Percentiles rank a stretch among this genome's conserved stretches.
Evolutionary conservation across 2,797 vertebrate species (phyloP).

Genomic region (Lithobates pipiens): DNA sequence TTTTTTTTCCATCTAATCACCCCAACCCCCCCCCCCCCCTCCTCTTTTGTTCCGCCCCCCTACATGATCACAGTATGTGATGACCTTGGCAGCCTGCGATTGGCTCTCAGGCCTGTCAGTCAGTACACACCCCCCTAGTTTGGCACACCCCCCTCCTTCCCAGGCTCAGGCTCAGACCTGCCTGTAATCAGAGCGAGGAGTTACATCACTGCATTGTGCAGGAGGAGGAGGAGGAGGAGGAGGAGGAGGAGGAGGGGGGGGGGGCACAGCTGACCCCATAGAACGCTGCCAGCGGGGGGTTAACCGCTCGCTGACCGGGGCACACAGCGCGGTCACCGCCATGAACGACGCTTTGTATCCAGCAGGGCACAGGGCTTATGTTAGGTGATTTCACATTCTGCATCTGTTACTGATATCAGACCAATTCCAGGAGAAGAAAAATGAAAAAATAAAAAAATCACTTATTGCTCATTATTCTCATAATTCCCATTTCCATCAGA

Average conservation of each 20-base stretch:
- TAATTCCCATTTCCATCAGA: too few relatives aligned
- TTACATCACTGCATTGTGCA: conserved; percentile 49
- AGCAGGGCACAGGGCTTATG: not conserved
- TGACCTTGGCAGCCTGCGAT: conserved; percentile 11
- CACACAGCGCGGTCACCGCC: not conserved
- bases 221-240: too few relatives aligned
- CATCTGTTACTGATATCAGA: not conserved
- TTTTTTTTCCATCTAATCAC: conserved; percentile 9
- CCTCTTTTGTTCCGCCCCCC: not conserved
- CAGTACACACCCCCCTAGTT: conserved; percentile 32
- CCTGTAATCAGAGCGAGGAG: conserved; percentile 16
- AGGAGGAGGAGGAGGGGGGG: too few relatives aligned
- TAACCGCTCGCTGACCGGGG: not conserved
- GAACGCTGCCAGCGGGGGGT: not conserved
- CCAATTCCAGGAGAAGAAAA: too few relatives aligned
- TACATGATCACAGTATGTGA: conserved; percentile 7
- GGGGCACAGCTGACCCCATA: conserved; percentile 10
- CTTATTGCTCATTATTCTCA: too few relatives aligned
- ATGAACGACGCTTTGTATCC: not conserved
- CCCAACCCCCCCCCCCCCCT: not conserved
- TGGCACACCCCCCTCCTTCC: not conserved
- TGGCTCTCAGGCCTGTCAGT: conserved; percentile 12
- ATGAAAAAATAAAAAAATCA: too few relatives aligned
- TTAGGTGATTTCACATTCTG: not conserved
- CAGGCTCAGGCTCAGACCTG: conserved; percentile 17